These are phyloP conservation scores for Phataginus tetradactyla DNA, from an alignment of 2,797 vertebrate species.

Conservation along the genomic window DNA sequence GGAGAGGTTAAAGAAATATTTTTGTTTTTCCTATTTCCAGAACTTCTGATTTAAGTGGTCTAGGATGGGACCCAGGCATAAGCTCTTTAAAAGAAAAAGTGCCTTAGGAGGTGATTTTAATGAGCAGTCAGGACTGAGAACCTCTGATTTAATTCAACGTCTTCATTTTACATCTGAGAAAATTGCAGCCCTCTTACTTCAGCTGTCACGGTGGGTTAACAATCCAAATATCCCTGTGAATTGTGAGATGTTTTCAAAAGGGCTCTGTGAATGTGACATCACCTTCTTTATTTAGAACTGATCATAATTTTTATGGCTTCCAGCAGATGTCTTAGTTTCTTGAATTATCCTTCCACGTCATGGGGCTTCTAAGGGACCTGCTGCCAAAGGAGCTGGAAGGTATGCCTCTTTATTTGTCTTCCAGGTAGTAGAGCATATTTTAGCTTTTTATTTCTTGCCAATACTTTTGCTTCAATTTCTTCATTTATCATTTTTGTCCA, in stretches of 20 bases:
- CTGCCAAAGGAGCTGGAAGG: constrained; percentile 71
- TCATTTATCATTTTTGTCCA: constrained; percentile 55
- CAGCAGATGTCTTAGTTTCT: constrained; percentile 82
- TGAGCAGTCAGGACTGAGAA: background rate
- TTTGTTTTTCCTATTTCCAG: background rate
- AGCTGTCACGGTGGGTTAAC: constrained; percentile 57
- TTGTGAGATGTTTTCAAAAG: constrained; percentile 71
- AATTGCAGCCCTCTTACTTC: background rate
- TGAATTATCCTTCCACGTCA: constrained; percentile 80
- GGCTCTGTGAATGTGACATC: constrained; percentile 76
- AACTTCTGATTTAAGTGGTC: constrained; percentile 44
- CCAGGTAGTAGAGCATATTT: constrained; percentile 76
- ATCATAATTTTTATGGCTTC: constrained; percentile 78
- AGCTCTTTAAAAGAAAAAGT: background rate
- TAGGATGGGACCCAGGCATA: background rate
- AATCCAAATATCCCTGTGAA: constrained; percentile 62
- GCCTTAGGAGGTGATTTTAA: constrained; percentile 21
- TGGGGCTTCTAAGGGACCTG: constrained; percentile 45
- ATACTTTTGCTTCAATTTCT: constrained; percentile 50
- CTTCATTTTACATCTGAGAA: constrained; percentile 47
- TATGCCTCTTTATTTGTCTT: constrained; percentile 62
- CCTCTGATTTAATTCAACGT: background rate
- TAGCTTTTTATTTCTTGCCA: constrained; percentile 66
- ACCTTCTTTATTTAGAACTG: constrained; percentile 77
- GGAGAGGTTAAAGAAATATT: background rate